phyloP scores from a whole-genome alignment of 1,140 invertebrate genomes.

The Drosophila eugracilis region DNA sequence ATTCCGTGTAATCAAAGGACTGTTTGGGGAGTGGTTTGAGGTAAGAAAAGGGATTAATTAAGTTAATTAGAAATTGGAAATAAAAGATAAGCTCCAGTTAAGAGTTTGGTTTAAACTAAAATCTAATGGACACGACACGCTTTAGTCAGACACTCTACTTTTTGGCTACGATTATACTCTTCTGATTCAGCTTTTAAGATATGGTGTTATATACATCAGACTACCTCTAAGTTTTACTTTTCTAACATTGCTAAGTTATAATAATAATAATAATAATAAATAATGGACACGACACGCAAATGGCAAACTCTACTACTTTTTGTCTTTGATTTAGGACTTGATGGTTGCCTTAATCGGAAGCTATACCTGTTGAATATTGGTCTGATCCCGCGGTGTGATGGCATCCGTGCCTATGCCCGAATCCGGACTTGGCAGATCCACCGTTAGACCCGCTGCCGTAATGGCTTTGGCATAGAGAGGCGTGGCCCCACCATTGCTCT shows the following conservation, averaged over 20 bases:
- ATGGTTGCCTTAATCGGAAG: not conserved
- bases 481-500: slow-evolving; percentile 61
- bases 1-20: slow-evolving; percentile 95
- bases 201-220: not conserved
- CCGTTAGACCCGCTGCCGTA: slow-evolving; percentile 91
- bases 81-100: too few species aligned
- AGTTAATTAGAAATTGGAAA: not conserved
- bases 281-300: slow-evolving; percentile 5
- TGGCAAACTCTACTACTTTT: not conserved
- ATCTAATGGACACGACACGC: slow-evolving; percentile 61
- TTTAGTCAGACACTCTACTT: slow-evolving; percentile 29
- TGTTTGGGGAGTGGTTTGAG: slow-evolving; percentile 75
- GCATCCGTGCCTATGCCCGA: slow-evolving; percentile 96
- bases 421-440: slow-evolving; percentile 96
- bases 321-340: not conserved
- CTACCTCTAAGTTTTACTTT: slow-evolving; percentile 1
- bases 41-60: slow-evolving; percentile 27
- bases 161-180: slow-evolving; percentile 13
- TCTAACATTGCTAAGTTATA: not conserved
- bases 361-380: slow-evolving; percentile 93
- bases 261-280: too few species aligned
- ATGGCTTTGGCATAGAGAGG: slow-evolving; percentile 82
- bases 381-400: slow-evolving; percentile 94
- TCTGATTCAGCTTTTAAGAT: not conserved
- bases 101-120: not conserved